phyloP scores from a whole-genome alignment of 1,140 invertebrate genomes.

The Cardiocondyla obscurior region DNA sequence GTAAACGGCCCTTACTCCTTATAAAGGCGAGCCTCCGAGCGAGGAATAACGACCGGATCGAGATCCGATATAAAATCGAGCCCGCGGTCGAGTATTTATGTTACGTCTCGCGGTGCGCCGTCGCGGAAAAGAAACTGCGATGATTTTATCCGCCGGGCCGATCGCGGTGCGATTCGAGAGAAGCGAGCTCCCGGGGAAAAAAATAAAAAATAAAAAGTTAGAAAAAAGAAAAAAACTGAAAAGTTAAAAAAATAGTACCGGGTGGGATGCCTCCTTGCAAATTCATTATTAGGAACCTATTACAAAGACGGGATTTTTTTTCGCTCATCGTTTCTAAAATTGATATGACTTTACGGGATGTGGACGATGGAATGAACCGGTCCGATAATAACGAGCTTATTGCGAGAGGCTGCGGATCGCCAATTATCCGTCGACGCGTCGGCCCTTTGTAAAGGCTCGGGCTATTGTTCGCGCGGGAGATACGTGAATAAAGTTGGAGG shows the following conservation, averaged over 20 bases:
- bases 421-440: background rate
- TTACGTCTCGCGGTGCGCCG: background rate
- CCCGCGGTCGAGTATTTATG: conserved; percentile 54
- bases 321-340: background rate
- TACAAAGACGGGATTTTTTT: background rate
- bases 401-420: background rate
- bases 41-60: conserved; percentile 41
- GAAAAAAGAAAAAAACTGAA: too few relatives aligned
- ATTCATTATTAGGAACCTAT: background rate
- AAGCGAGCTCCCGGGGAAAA: background rate
- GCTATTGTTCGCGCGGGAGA: conserved; percentile 46
- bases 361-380: background rate
- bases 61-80: conserved; percentile 62
- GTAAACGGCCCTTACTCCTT: conserved; percentile 64
- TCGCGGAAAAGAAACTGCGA: conserved; percentile 5
- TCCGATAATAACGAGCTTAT: background rate
- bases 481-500: conserved; percentile 37
- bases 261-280: too few relatives aligned
- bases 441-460: conserved; percentile 1
- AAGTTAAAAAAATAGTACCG: too few relatives aligned
- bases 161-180: conserved; percentile 4
- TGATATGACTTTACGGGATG: too few relatives aligned
- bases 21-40: conserved; percentile 61
- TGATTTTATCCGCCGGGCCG: background rate
- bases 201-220: background rate